Evolutionary conservation across 1,140 invertebrate genomes (phyloP).

Genomic region (Oryctes rhinoceros): DNA sequence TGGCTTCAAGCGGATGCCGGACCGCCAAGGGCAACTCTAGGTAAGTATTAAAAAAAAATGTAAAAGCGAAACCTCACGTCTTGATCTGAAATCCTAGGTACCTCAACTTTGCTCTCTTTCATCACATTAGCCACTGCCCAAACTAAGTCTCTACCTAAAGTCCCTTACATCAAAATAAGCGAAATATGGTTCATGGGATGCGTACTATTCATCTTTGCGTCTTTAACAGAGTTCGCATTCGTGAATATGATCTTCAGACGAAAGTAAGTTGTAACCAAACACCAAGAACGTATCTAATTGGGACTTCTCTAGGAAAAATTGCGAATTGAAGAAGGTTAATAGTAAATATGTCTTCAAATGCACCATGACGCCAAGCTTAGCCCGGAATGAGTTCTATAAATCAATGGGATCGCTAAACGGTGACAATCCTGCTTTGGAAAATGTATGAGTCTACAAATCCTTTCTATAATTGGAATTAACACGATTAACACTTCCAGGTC

Average conservation of each 20-base stretch:
- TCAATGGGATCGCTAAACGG: conserved; percentile 56
- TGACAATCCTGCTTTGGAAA: conserved; percentile 68
- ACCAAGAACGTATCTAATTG: neutral
- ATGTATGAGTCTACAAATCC: conserved; percentile 64
- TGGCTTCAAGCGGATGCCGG: conserved; percentile 89
- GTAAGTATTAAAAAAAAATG: conserved; percentile 60
- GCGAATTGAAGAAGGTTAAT: conserved; percentile 82
- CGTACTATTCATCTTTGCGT: conserved; percentile 84
- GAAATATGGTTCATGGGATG: conserved; percentile 90
- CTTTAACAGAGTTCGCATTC: conserved; percentile 87
- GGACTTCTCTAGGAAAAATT: conserved; percentile 70
- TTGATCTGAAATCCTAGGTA: conserved; percentile 65
- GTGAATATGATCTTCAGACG: conserved; percentile 88
- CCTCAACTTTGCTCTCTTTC: conserved; percentile 87
- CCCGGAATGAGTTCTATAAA: conserved; percentile 72
- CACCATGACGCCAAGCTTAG: conserved; percentile 78
- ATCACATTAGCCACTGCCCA: conserved; percentile 85
- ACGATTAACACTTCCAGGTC: too few species aligned
- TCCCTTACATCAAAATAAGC: conserved; percentile 89
- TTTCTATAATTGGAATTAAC: neutral
- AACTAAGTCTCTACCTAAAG: conserved; percentile 84
- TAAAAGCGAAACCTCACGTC: neutral
- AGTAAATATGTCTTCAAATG: conserved; percentile 85
- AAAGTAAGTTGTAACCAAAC: conserved; percentile 68
- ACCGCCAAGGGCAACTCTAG: conserved; percentile 80